Percentiles rank a stretch among this genome's conserved stretches.
Evolutionary conservation across 2,113 vertebrate genomes (phyloP).

Genomic region (Talpa occidentalis): DNA sequence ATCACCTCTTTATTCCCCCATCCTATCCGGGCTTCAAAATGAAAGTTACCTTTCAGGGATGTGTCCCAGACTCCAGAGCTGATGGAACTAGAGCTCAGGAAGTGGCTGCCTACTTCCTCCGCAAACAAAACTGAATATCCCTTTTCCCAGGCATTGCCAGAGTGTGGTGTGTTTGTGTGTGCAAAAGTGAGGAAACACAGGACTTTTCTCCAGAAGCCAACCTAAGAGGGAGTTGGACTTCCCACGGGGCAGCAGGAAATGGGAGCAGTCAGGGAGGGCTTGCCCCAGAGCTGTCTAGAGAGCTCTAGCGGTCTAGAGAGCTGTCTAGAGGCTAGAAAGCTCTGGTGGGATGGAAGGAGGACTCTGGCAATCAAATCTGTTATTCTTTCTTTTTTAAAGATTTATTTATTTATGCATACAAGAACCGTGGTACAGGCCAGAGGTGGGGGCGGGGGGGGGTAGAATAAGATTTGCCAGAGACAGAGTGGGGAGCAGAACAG

Average conservation of each 20-base stretch:
- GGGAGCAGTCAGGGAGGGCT: background rate
- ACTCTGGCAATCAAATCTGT: background rate
- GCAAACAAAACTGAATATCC: background rate
- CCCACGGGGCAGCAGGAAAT: background rate
- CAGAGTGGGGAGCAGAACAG: no score
- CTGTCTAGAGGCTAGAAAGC: background rate
- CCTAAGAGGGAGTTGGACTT: background rate
- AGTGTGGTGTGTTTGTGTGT: slow-evolving; percentile 21
- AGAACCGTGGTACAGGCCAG: no score
- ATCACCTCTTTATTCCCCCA: background rate
- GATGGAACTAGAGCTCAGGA: slow-evolving; percentile 16
- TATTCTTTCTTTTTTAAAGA: no score
- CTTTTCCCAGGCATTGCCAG: slow-evolving; percentile 58
- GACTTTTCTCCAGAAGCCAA: background rate
- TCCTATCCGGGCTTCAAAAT: background rate
- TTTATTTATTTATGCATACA: no score
- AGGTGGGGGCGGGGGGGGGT: no score
- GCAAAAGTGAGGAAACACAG: background rate
- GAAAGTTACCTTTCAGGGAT: slow-evolving; percentile 14
- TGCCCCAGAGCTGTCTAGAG: background rate
- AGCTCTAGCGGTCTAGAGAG: background rate
- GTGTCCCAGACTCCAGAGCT: background rate
- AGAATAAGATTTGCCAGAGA: no score
- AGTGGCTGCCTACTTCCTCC: slow-evolving; percentile 21
- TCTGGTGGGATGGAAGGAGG: background rate